Percentiles rank a stretch among this genome's conserved stretches.
Conservation (phyloP, 1,140 invertebrate genomes). For the Drosophila insularis region DNA sequence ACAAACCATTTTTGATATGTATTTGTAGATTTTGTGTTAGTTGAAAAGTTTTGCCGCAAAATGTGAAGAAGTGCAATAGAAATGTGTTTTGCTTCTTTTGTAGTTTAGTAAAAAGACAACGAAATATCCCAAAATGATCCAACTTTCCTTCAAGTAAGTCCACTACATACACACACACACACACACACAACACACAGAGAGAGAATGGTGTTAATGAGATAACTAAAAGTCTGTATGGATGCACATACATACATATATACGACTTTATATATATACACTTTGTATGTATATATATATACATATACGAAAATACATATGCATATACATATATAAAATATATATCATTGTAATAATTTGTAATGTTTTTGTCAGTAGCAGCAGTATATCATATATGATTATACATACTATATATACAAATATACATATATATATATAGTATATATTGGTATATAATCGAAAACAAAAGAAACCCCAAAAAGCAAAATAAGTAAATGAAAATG, state of each 20-base stretch:
- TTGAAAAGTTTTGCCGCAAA: slow-evolving; percentile 42
- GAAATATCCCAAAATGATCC: slow-evolving; percentile 27
- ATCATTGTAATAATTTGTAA: slow-evolving; percentile 80
- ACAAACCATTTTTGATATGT: slow-evolving; percentile 34
- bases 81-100: slow-evolving; percentile 59
- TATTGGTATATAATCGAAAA: background rate
- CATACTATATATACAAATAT: slow-evolving; percentile 9
- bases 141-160: background rate
- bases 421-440: background rate
- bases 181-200: slow-evolving; percentile 25
- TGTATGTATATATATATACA: slow-evolving; percentile 46
- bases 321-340: slow-evolving; percentile 73
- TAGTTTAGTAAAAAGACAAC: slow-evolving; percentile 53
- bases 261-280: slow-evolving; percentile 25
- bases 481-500: slow-evolving; percentile 1
- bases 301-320: slow-evolving; percentile 59
- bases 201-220: slow-evolving; percentile 27
- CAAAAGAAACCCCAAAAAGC: background rate
- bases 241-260: slow-evolving; percentile 13
- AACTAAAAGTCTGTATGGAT: slow-evolving; percentile 16
- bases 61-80: slow-evolving; percentile 67
- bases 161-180: slow-evolving; percentile 23
- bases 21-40: slow-evolving; percentile 43
- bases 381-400: slow-evolving; percentile 25
- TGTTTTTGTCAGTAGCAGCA: slow-evolving; percentile 78